phyloP scores from a whole-genome alignment of 2,888 invertebrate species.

The Girardia tigrina region DNA sequence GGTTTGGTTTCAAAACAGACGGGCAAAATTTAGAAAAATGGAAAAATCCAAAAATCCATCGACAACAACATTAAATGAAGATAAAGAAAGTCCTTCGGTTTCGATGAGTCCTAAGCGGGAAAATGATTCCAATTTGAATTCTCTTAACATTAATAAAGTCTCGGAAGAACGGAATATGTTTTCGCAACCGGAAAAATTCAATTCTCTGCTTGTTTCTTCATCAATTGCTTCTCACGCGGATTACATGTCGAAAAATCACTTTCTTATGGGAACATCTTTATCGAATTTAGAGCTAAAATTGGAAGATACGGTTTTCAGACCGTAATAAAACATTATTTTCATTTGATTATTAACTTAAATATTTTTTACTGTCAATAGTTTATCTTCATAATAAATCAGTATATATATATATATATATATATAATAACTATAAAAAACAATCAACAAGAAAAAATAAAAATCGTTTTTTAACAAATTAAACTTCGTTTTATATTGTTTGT shows the following conservation, averaged over 20 bases:
- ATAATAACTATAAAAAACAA: too few species aligned
- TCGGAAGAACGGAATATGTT: neutral
- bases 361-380: constrained; percentile 9
- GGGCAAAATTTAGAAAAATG: constrained; percentile 50
- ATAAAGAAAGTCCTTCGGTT: neutral
- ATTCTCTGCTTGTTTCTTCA: neutral
- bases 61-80: constrained; percentile 15
- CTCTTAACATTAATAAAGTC: neutral
- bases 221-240: neutral
- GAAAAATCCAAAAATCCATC: constrained; percentile 48
- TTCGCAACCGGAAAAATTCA: constrained; percentile 6
- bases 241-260: constrained; percentile 16
- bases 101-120: neutral
- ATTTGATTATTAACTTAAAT: neutral
- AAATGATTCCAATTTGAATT: neutral
- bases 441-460: too few species aligned
- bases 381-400: neutral
- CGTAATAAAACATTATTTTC: neutral
- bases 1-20: constrained; percentile 51
- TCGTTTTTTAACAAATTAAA: too few species aligned
- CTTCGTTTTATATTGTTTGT: too few species aligned
- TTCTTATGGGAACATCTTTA: neutral
- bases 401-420: too few species aligned
- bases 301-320: neutral
- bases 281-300: constrained; percentile 8